These are phyloP conservation scores for Alosa alosa DNA, from an alignment of 2,113 vertebrate species.

Conservation along the genomic window DNA sequence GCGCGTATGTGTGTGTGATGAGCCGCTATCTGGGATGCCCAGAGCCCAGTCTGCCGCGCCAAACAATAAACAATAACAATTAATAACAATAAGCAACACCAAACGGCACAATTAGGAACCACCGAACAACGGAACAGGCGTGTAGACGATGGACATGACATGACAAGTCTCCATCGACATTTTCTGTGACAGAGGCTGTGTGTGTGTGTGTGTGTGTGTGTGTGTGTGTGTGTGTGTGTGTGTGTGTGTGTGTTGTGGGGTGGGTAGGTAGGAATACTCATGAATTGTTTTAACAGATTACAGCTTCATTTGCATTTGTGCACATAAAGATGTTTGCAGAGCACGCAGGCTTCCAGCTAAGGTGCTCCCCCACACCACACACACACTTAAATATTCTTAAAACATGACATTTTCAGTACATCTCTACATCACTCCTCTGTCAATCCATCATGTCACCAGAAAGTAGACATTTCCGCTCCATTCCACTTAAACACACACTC, in stretches of 20 bases:
- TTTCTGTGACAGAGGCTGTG: constrained; percentile 25
- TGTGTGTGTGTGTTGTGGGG: constrained; percentile 43
- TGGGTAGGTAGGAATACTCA: neutral
- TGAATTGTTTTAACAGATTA: neutral
- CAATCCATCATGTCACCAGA: neutral
- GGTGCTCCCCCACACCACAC: neutral
- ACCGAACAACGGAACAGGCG: neutral
- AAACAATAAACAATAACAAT: neutral
- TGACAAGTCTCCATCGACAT: neutral
- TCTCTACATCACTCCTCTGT: neutral
- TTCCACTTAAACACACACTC: constrained; percentile 11
- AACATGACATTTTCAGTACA: neutral
- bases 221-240: constrained; percentile 7
- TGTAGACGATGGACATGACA: neutral
- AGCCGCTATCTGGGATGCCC: neutral
- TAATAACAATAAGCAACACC: neutral
- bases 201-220: neutral
- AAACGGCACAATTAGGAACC: neutral
- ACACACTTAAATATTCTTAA: neutral
- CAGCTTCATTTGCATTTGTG: neutral
- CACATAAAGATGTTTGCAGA: neutral
- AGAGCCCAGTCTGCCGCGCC: neutral
- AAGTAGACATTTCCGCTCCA: neutral
- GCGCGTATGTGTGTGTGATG: neutral
- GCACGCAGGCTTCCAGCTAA: neutral